Evolutionary conservation across 2,888 invertebrate genomes (phyloP).

Genomic region (Ichneumoninae sp.): DNA sequence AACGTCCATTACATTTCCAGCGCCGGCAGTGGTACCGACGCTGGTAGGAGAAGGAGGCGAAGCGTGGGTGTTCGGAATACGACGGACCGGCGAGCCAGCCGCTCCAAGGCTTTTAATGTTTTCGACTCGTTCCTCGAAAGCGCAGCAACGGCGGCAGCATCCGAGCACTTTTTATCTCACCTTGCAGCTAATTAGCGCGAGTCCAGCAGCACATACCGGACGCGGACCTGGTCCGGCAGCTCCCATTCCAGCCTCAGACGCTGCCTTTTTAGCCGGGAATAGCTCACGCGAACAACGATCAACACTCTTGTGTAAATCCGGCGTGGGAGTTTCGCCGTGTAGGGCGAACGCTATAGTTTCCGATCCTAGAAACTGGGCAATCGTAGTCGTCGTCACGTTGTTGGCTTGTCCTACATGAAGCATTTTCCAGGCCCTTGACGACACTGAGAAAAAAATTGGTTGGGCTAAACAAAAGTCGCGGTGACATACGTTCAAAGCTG

Average conservation of each 20-base stretch:
- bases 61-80: slow-evolving; percentile 13
- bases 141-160: slow-evolving; percentile 5
- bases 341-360: background rate
- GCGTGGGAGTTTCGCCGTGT: background rate
- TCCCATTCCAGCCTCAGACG: slow-evolving; percentile 60
- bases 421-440: background rate
- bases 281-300: background rate
- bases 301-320: slow-evolving; percentile 28
- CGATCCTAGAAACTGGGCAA: background rate
- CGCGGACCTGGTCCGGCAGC: slow-evolving; percentile 66
- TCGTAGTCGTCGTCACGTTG: background rate
- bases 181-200: slow-evolving; percentile 81
- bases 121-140: slow-evolving; percentile 71
- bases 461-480: too few species aligned
- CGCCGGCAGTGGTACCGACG: slow-evolving; percentile 65
- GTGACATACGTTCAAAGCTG: too few species aligned
- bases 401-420: background rate
- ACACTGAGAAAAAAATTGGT: too few species aligned
- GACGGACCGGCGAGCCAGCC: slow-evolving; percentile 8
- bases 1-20: slow-evolving; percentile 78
- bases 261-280: background rate
- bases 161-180: slow-evolving; percentile 78
- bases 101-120: slow-evolving; percentile 75
- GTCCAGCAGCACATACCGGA: slow-evolving; percentile 74
- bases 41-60: slow-evolving; percentile 7